phyloP scores from a whole-genome alignment of 2,888 invertebrate genomes.

The Cinara cedri region DNA sequence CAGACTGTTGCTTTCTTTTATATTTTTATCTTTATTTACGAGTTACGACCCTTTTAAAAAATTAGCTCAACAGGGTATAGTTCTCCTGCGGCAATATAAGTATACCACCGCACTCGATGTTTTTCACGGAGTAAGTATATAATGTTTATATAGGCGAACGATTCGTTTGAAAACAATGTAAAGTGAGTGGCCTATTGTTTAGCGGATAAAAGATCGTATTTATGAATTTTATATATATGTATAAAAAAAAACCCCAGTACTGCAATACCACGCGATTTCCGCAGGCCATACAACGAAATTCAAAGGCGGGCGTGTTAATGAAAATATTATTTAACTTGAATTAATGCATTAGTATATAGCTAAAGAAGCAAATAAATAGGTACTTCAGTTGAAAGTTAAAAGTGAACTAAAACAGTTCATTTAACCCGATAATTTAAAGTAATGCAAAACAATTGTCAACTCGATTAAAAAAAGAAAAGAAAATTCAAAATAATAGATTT shows the following conservation, averaged over 20 bases:
- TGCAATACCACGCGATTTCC: background rate
- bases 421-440: too few relatives aligned
- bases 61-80: conserved; percentile 32
- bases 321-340: background rate
- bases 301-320: background rate
- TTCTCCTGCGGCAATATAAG: background rate
- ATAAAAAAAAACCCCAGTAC: background rate
- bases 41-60: conserved; percentile 36
- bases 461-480: too few relatives aligned
- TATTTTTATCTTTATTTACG: conserved; percentile 40
- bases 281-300: background rate
- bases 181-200: background rate
- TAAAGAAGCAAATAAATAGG: too few relatives aligned
- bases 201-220: background rate
- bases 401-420: too few relatives aligned
- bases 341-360: too few relatives aligned
- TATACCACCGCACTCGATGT: background rate
- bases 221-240: background rate
- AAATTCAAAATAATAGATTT: too few relatives aligned
- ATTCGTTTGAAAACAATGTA: too few relatives aligned
- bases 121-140: background rate
- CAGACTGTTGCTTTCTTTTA: conserved; percentile 52
- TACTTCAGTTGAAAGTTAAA: too few relatives aligned
- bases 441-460: too few relatives aligned
- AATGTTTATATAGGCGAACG: background rate